Evolutionary conservation across 2,888 invertebrate genomes (phyloP), one percentile per base, ranked within the genome.

Genomic region (Zootermopsis nevadensis): DNA sequence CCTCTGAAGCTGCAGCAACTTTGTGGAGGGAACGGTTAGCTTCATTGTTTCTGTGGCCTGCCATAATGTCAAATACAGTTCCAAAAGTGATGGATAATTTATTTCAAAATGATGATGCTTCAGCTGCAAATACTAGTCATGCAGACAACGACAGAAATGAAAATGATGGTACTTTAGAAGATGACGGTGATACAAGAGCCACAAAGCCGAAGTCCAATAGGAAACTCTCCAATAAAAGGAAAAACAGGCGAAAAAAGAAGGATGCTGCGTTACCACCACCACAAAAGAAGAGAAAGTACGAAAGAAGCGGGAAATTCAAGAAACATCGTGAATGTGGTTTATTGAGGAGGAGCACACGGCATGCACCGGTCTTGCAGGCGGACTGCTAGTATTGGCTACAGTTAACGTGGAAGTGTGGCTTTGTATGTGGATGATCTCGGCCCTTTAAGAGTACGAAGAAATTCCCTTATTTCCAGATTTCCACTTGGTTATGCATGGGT

Each of bases 31-130:
- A 79, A 60, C 31, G 66, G 22, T 66, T 79, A 4, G 6, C 19
- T 31, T 79, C 60, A 24, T 79, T 79, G 48, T 79, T 79, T 66
- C 10, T 66, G 24, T 79, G 38, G 60, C 79, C 79, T 33, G 79
- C 79, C 1, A 19, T 74, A 38, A 38, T 74, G 74, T 35, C 74
- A 6, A 38, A 74, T 42, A 38, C n/a, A 38, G 38, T 74, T 74
- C 74, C 74, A 38, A 38, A n/a, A 33, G 4, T 69, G 19, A 69
- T 33, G 31, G 69, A 31, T 31, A 12, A 2, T 30, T n/a, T 69
- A 22, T 69, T 69, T 33, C 24, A 69, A 33, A 31, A 33, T 33
- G 69, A 69, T 22, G 30, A 33, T 2, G 24, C 7, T 10, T 27
- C 60, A 60, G n/a, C 7, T 60, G 8, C 33, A 33, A 1, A 15